These are phyloP conservation scores for Zonitis immaculata DNA, from an alignment of 2,888 invertebrate genomes.

Conservation along the genomic window DNA sequence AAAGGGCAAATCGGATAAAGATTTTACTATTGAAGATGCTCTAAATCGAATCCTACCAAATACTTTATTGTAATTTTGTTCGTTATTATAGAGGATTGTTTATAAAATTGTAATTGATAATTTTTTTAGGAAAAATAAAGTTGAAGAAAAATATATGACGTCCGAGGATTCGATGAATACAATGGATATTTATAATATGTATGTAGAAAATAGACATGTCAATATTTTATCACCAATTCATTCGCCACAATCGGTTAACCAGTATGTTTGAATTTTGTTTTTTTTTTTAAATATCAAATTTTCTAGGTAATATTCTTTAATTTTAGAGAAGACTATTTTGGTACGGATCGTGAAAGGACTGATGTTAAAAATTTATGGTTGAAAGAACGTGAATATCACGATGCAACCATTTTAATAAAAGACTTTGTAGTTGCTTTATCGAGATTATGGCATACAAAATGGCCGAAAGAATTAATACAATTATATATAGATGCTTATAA, in stretches of 20 bases:
- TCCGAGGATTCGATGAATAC: slow-evolving; percentile 59
- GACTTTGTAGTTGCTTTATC: slow-evolving; percentile 57
- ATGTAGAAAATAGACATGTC: slow-evolving; percentile 48
- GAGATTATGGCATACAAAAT: slow-evolving; percentile 59
- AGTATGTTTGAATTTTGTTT: no score
- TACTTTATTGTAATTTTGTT: slow-evolving; percentile 52
- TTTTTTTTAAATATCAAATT: no score
- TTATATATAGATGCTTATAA: slow-evolving; percentile 60
- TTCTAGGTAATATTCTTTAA: no score
- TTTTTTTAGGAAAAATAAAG: slow-evolving; percentile 42
- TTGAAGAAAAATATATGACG: slow-evolving; percentile 44
- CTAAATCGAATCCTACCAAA: slow-evolving; percentile 63
- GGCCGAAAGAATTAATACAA: slow-evolving; percentile 59
- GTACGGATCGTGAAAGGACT: slow-evolving; percentile 57
- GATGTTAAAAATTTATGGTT: slow-evolving; percentile 63
- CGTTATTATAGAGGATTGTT: no score
- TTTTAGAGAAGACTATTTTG: slow-evolving; percentile 57
- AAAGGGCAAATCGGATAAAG: slow-evolving; percentile 55
- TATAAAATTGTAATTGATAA: not conserved
- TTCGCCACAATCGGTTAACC: slow-evolving; percentile 31
- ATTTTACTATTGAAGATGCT: slow-evolving; percentile 64
- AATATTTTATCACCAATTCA: slow-evolving; percentile 37
- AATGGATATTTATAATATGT: slow-evolving; percentile 59
- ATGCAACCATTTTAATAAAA: slow-evolving; percentile 58
- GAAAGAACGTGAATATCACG: slow-evolving; percentile 55